Base-by-base conservation (phyloP, 2,113 vertebrate genomes). In the Pandion haliaetus region DNA sequence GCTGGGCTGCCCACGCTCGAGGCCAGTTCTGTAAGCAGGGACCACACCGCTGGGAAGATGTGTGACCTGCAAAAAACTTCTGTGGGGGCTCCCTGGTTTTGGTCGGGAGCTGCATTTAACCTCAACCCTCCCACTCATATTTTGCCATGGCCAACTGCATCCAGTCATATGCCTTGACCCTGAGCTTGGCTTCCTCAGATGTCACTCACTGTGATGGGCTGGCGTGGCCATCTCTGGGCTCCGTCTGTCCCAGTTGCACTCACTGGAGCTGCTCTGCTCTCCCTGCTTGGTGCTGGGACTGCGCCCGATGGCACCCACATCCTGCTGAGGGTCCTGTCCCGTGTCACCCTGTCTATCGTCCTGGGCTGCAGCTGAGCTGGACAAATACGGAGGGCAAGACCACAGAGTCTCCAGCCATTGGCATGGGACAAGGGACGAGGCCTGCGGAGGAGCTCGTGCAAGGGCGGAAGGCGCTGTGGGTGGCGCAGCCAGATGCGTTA, bases 371-470 rank as follows among this genome's bases (percentile, higher is more conserved):
- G 50, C 45, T n/a, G 45, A 79, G 28, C 10, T 1, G 1, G 50
- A n/a, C 3, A 8, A 62, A 80, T 18, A 13, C 2, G 1, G 55
- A 63, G 4, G 10, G 15, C 61, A 63, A 69, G 32, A 47, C 44
- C 52, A 23, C 9, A 4, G 67, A 26, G 23, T 17, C 23, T 42
- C 31, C 40, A 59, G 32, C 9, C 49, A 28, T 24, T 4, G 2
- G 40, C 44, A 19, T 2, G 54, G 40, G 38, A 76, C 47, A n/a
- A n/a, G 42, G 50, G 29, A 47, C 17, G 1, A 71, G 18, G 5
- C 31, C 36, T 3, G 4, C 0, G 2, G 52, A 71, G 28, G 42
- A 50, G 34, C 17, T 47, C 3, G 1, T 45, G 38, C 2, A 5
- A 82, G 70, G 23, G 42, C 74, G 87, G 81, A 73, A 90, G 61